A percentile compares a stretch with the other conserved stretches of the same genome.
phyloP scores from a whole-genome alignment of 2,113 vertebrate species.

The Tylochromis polylepis region DNA sequence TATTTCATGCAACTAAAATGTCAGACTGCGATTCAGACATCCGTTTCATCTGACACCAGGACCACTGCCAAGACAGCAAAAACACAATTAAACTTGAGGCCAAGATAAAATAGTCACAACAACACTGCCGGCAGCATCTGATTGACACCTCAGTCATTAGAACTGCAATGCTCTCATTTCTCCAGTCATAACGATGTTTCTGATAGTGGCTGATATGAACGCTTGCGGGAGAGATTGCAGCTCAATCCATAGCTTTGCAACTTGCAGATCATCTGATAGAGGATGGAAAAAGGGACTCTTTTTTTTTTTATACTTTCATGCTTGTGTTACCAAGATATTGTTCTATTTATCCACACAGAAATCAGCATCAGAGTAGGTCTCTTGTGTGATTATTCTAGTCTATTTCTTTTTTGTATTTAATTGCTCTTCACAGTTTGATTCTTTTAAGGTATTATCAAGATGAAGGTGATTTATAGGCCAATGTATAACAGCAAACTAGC shows the following conservation, averaged over 20 bases:
- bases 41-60: constrained; percentile 49
- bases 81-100: constrained; percentile 54
- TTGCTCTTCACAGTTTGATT: background rate
- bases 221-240: constrained; percentile 4
- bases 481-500: background rate
- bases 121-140: constrained; percentile 3
- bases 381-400: background rate
- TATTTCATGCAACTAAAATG: constrained; percentile 59
- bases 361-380: background rate
- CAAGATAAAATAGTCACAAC: background rate
- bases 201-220: constrained; percentile 20
- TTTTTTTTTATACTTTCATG: background rate
- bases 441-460: background rate
- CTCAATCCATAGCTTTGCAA: constrained; percentile 11
- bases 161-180: background rate
- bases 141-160: constrained; percentile 27
- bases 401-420: background rate
- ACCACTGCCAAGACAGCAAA: background rate
- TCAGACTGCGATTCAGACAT: constrained; percentile 50
- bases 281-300: background rate
- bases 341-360: background rate
- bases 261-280: background rate
- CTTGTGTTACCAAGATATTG: background rate
- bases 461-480: background rate
- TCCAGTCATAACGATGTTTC: constrained; percentile 7